A percentile compares a stretch with the other conserved stretches of the same genome.
Conservation (phyloP, 53 echinoderm and acorn worm genomes). For the Apostichopus leukothele region DNA sequence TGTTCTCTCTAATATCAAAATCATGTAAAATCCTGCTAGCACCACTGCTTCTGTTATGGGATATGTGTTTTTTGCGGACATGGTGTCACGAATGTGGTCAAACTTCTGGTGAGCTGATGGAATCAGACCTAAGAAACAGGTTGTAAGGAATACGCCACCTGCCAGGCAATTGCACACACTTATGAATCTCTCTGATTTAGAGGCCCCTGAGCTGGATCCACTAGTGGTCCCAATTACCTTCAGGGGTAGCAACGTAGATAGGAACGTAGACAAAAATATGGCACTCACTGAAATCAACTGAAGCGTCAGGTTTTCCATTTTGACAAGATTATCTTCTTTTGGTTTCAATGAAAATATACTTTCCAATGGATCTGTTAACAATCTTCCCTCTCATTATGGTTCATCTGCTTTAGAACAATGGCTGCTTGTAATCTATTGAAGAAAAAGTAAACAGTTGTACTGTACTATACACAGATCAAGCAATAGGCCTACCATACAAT, state of each 20-base stretch:
- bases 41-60: conserved; percentile 85
- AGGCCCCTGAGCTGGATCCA: conserved; percentile 3
- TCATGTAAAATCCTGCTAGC: conserved; percentile 88
- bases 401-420: no score
- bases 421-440: no score
- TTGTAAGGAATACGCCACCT: conserved; percentile 92
- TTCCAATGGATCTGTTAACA: no score
- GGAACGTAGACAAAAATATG: conserved; percentile 73
- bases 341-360: no score
- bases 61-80: conserved; percentile 51
- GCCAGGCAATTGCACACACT: conserved; percentile 93
- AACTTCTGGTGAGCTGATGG: conserved; percentile 85
- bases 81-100: conserved; percentile 53
- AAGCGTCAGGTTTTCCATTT: conserved; percentile 59
- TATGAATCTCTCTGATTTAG: conserved; percentile 69
- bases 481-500: no score
- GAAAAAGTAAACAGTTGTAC: no score
- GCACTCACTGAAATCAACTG: conserved; percentile 61
- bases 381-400: no score
- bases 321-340: no score
- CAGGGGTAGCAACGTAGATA: conserved; percentile 75
- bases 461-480: no score
- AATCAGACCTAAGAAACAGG: conserved; percentile 93
- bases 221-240: conserved; percentile 64
- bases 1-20: conserved; percentile 75